Conservation (phyloP, 35 echinoderm and acorn worm species). For the Chiridota heheva region DNA sequence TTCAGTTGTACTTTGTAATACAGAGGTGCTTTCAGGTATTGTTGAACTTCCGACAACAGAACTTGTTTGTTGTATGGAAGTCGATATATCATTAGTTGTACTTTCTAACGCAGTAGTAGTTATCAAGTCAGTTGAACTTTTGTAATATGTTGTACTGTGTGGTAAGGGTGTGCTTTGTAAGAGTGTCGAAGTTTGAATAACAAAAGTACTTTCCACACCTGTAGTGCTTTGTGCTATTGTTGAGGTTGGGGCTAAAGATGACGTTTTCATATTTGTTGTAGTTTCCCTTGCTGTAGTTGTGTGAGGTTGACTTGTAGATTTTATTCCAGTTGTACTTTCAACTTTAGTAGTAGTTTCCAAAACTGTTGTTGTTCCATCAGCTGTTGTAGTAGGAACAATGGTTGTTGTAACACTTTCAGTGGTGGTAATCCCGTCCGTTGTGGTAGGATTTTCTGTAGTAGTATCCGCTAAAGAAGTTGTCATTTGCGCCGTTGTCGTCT, state of each 20-base stretch:
- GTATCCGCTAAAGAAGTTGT: not conserved
- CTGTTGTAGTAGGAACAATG: not conserved
- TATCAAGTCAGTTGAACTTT: not conserved
- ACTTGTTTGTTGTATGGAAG: not conserved
- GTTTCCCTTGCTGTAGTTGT: not conserved
- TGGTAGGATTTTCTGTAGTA: not conserved
- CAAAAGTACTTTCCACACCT: too few species aligned
- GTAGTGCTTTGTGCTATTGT: too few species aligned
- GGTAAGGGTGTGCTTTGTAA: not conserved
- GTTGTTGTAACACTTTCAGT: not conserved
- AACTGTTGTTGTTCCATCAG: too few species aligned
- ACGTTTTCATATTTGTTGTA: too few species aligned
- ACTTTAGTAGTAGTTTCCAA: too few species aligned
- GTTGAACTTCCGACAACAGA: not conserved
- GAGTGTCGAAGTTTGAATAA: too few species aligned
- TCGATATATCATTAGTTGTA: not conserved
- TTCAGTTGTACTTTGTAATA: too few species aligned
- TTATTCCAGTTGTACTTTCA: too few species aligned
- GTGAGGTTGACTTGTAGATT: not conserved
- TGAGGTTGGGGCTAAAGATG: too few species aligned
- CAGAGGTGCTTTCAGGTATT: too few species aligned
- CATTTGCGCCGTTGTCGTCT: not conserved
- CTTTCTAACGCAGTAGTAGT: not conserved
- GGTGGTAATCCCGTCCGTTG: not conserved
- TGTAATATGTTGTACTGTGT: not conserved